Percentiles rank a stretch among this genome's conserved stretches.
Conservation (phyloP, 1,140 invertebrate species). For the Monomorium pharaonis region DNA sequence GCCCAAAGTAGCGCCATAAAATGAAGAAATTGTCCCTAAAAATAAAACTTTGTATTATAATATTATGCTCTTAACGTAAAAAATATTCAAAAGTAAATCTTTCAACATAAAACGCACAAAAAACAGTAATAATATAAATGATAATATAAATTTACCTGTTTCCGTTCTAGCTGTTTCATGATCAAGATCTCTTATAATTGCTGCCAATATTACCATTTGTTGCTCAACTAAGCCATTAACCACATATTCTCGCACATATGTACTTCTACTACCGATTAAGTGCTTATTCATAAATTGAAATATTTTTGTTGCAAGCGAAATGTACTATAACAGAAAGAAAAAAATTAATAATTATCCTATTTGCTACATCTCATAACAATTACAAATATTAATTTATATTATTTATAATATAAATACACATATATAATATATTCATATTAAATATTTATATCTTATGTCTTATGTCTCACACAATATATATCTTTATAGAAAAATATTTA, state of each 20-base stretch:
- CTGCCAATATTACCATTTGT: constrained; percentile 92
- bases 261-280: constrained; percentile 88
- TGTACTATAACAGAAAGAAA: constrained; percentile 88
- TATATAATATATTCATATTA: no score
- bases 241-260: constrained; percentile 86
- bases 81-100: background rate
- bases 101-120: constrained; percentile 3
- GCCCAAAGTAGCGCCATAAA: constrained; percentile 89
- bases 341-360: constrained; percentile 10
- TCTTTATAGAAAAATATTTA: constrained; percentile 36
- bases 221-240: constrained; percentile 89
- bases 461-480: background rate
- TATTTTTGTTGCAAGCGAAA: constrained; percentile 91
- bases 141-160: constrained; percentile 85
- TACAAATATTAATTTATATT: constrained; percentile 1
- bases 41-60: constrained; percentile 30
- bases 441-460: background rate
- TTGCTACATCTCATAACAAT: constrained; percentile 27
- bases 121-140: constrained; percentile 21
- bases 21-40: constrained; percentile 90
- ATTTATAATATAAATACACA: background rate
- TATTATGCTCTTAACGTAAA: background rate
- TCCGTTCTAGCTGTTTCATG: constrained; percentile 93
- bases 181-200: constrained; percentile 94
- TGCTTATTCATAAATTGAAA: constrained; percentile 91